Evolutionary conservation across 2,113 vertebrate species (phyloP).

Genomic region (Syrmaticus mikado): DNA sequence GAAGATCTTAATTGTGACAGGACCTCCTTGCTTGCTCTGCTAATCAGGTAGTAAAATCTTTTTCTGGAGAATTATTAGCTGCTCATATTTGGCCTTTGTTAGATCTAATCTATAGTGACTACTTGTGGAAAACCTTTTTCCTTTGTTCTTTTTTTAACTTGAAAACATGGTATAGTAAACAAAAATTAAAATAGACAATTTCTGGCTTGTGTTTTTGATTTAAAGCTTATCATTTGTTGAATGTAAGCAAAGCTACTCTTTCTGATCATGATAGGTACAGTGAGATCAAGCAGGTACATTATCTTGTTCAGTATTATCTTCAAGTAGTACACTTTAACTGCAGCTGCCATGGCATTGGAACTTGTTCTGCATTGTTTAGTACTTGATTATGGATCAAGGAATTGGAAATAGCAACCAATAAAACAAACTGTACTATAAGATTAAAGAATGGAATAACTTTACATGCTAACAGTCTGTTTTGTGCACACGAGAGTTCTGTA

Average conservation of each 20-base stretch:
- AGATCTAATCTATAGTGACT: not conserved
- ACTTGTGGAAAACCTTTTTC: not conserved
- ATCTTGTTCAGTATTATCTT: not conserved
- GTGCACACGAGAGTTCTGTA: not conserved
- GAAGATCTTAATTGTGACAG: not conserved
- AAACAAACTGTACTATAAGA: not conserved
- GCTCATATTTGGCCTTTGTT: not conserved
- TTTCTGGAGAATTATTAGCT: not conserved
- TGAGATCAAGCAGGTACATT: not conserved
- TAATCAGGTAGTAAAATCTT: not conserved
- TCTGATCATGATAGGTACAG: not conserved
- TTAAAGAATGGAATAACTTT: not conserved
- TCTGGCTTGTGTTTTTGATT: not conserved
- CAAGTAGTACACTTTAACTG: not conserved
- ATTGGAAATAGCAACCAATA: not conserved
- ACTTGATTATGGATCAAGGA: not conserved
- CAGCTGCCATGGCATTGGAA: not conserved
- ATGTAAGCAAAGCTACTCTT: not conserved
- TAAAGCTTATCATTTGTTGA: not conserved
- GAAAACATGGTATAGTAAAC: not conserved
- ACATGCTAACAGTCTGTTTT: not conserved
- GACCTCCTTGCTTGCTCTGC: not conserved
- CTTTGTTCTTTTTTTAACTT: not conserved
- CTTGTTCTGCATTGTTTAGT: not conserved
- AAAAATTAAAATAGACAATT: not conserved